Evolutionary conservation across 2,113 vertebrate species (phyloP), one percentile per base, ranked within the genome.

Genomic region (Apteryx mantelli): DNA sequence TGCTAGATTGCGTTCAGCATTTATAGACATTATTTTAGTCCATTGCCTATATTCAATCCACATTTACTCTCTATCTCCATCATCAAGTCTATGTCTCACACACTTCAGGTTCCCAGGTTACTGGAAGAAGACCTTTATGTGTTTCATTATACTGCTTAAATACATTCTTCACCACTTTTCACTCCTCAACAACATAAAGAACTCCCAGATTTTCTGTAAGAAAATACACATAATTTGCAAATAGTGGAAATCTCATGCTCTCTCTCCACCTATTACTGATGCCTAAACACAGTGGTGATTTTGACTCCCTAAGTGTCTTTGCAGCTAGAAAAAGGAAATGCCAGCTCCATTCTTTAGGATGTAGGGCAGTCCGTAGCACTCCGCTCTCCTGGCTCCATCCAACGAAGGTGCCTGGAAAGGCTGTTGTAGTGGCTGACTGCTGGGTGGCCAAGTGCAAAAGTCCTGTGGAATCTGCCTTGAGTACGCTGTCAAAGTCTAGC

Each of bases 121-220:
- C 87, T 46, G 48, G 71, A 93, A 86, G 84, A 96, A 89, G 96
- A 76, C 65, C 89, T 73, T 79, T 68, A 92, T 0, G 86, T 94
- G 86, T 96, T 97, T 94, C 95, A 96, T 96, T 95, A 91, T 18
- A 11, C 53, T 69, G 38, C 50, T 74, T 70, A 94, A 85, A 63
- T 30, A 61, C 15, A n/a, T 36, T 22, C 44, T 87, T 89, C 55
- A 58, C 53, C 73, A 11, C 13, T 13, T 55, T 94, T 71, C 16
- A 82, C 30, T 86, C 24, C 70, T n/a, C 21, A 91, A 58, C 13
- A 82, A 61, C 25, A 9, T n/a, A 74, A 82, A 77, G 66, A 85
- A 89, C 92, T 93, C 44, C 16, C 50, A 92, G 58, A 55, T 70
- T 60, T 88, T 81, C 58, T 77, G 9, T 46, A 76, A 79, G 24